A percentile compares a stretch with the other conserved stretches of the same genome.
Conservation (phyloP, 2,888 invertebrate genomes). For the Dryadula phaetusa region DNA sequence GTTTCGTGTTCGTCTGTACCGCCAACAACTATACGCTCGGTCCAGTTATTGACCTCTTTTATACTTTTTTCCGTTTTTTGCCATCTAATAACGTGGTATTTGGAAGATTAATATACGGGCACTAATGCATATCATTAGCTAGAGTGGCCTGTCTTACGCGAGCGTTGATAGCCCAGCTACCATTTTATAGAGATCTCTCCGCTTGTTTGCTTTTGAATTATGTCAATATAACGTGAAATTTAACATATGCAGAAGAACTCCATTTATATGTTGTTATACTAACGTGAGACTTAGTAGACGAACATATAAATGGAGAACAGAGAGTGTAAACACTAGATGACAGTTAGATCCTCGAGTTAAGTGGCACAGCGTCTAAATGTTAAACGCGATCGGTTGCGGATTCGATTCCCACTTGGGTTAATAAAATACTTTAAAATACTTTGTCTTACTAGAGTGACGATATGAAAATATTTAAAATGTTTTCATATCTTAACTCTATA, state of each 20-base stretch:
- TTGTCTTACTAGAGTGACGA: too few species aligned
- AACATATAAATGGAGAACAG: neutral
- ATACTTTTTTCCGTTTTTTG: constrained; percentile 56
- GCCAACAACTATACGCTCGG: constrained; percentile 65
- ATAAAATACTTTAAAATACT: too few species aligned
- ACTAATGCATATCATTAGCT: constrained; percentile 80
- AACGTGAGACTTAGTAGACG: too few species aligned
- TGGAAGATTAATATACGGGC: constrained; percentile 71
- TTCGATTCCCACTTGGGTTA: too few species aligned
- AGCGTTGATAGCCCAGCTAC: constrained; percentile 30
- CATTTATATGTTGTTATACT: too few species aligned
- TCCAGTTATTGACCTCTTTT: constrained; percentile 80
- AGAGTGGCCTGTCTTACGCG: constrained; percentile 66
- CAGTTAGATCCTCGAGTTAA: too few species aligned
- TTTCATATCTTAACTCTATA: too few species aligned
- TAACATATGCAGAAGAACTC: neutral
- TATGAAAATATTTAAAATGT: too few species aligned
- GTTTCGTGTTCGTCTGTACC: constrained; percentile 20
- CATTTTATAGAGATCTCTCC: constrained; percentile 41
- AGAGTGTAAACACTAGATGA: too few species aligned
- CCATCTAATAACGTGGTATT: constrained; percentile 70
- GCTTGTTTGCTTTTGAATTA: constrained; percentile 12
- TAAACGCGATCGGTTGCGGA: too few species aligned
- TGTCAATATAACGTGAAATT: neutral
- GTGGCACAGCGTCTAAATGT: too few species aligned